Conservation (phyloP, 2,797 vertebrate species). For the Sebastes variabilis region DNA sequence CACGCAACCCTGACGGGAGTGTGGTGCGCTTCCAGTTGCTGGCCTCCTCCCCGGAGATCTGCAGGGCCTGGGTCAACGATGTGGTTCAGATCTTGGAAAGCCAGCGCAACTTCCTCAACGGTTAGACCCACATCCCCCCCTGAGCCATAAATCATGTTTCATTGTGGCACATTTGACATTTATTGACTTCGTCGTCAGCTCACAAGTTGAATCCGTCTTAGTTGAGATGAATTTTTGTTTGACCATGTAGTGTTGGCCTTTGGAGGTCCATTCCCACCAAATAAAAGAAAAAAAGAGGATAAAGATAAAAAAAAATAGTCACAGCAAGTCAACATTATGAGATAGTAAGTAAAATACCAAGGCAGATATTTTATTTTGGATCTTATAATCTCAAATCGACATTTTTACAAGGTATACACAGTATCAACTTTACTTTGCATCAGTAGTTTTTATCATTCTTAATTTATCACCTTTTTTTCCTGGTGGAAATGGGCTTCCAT, state of each 20-base stretch:
- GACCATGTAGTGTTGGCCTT: not conserved
- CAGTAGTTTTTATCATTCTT: not conserved
- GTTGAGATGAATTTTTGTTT: not conserved
- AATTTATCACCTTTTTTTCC: not conserved
- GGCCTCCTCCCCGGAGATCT: slow-evolving; percentile 80
- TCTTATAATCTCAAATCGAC: not conserved
- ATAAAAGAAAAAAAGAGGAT: not conserved
- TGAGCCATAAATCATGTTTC: slow-evolving; percentile 1
- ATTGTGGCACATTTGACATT: not conserved
- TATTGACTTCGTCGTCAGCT: not conserved
- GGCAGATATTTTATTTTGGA: not conserved
- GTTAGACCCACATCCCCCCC: slow-evolving; percentile 61
- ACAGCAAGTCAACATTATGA: not conserved
- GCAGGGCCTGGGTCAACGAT: slow-evolving; percentile 88
- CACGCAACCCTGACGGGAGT: slow-evolving; percentile 88
- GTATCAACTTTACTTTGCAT: not conserved
- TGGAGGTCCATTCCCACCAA: not conserved
- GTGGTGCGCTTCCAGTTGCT: slow-evolving; percentile 87
- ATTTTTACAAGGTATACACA: not conserved
- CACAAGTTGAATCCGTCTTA: not conserved
- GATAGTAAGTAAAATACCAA: not conserved
- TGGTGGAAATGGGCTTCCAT: not conserved
- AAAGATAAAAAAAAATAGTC: not conserved
- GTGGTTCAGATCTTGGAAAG: slow-evolving; percentile 92
- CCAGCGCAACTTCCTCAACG: slow-evolving; percentile 94